Evolutionary conservation across 2,113 vertebrate species (phyloP).

Genomic region (Pedetes capensis): DNA sequence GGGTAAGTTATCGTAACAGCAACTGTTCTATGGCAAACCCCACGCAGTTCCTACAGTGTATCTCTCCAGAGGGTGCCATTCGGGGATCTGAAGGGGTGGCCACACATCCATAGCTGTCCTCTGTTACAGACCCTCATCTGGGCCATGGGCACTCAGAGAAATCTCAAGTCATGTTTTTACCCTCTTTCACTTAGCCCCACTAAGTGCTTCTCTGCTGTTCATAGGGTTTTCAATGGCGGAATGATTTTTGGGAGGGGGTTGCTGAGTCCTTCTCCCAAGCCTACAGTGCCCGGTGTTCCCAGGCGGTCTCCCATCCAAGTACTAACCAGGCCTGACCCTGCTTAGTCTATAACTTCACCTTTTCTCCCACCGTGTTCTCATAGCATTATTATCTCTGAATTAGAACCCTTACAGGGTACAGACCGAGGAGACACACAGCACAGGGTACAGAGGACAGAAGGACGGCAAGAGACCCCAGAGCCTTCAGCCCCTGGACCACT

Average conservation of each 20-base stretch:
- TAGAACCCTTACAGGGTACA: accelerated
- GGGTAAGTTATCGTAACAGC: not conserved
- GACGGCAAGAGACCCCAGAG: accelerated
- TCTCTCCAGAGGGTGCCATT: not conserved
- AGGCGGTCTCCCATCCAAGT: no score
- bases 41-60: accelerated
- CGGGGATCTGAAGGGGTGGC: accelerated
- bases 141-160: not conserved
- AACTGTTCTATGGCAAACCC: not conserved
- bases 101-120: accelerated
- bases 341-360: not conserved
- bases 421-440: accelerated
- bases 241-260: no score
- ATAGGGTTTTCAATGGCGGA: no score
- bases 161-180: no score
- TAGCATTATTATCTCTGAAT: not conserved
- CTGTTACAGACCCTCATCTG: not conserved
- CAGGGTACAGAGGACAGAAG: accelerated
- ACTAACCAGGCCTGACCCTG: no score
- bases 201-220: no score
- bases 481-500: not conserved
- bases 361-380: accelerated
- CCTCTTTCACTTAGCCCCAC: not conserved
- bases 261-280: no score
- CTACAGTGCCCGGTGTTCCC: no score